Evolutionary conservation across 2,797 vertebrate species (phyloP), one percentile per base, ranked within the genome.

Genomic region (Malacoraja senta): DNA sequence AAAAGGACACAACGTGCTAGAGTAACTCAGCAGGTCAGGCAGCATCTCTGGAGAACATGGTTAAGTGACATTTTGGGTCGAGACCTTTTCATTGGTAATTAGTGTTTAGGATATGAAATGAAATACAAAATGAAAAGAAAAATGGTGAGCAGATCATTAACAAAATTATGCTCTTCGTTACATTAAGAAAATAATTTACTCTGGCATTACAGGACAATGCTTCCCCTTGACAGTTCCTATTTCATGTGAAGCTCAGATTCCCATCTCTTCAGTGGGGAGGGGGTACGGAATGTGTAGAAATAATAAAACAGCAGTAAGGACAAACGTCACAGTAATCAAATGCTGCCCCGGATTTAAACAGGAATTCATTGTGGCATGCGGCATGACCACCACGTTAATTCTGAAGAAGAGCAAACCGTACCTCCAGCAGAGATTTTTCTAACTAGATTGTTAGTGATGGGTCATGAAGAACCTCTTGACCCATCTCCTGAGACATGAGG

Each of bases 341-440:
- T 74, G 71, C 90, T 91, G 90, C 65, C 90, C 72, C 3, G 53
- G 7, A 53, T 72, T 44, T 91, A 91, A 91, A 38, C 90, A 91
- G 68, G 44, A 91, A 38, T 10, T 74, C 68, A 44, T 44, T 72
- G 65, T 91, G 44, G 35, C 38, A 3, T 91, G 86, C 15, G 35
- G 38, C 65, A 72, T 65, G 3, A 9, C 68, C 8, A 63, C 17
- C 65, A n/a, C 8, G 8, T 6, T 10, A 29, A 90, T 68, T 90
- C 63, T 91, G 19, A 8, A 38, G 32, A 24, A 44, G 32, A 44
- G 71, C 32, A 74, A 74, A 29, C 35, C 29, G 12, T 71, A 74
- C 68, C 90, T 65, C 68, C 90, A 44, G 90, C 90, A 91, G 35
- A 53, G 68, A 71, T 74, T 90, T 91, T 72, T 44, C 90, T 72